Conservation (phyloP, 2,113 vertebrate genomes). For the Cavia aperea region DNA sequence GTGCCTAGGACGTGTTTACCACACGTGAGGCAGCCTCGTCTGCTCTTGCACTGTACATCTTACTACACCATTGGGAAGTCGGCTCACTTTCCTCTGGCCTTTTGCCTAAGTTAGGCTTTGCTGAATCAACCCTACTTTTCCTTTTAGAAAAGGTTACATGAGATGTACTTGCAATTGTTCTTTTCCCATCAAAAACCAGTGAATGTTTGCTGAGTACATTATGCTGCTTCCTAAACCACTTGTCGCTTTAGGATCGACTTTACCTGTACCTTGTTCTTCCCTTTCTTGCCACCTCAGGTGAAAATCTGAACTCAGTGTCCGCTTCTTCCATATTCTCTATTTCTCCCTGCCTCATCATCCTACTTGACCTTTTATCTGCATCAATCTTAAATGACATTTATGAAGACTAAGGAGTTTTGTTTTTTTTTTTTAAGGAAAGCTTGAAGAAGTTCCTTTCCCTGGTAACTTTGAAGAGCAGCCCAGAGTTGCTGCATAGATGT, state of each 20-base stretch:
- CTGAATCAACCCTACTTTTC: slow-evolving; percentile 70
- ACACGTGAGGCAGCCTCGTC: slow-evolving; percentile 58
- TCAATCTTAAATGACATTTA: slow-evolving; percentile 55
- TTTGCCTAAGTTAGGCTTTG: slow-evolving; percentile 73
- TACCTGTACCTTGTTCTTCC: slow-evolving; percentile 13
- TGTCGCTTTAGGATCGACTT: slow-evolving; percentile 60
- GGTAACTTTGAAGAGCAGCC: slow-evolving; percentile 60
- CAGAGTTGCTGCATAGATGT: slow-evolving; percentile 56
- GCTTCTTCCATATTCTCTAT: slow-evolving; percentile 36
- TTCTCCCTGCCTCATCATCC: background rate
- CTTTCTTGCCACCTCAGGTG: slow-evolving; percentile 53
- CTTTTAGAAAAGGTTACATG: slow-evolving; percentile 70
- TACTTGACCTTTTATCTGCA: slow-evolving; percentile 53
- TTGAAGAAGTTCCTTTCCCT: slow-evolving; percentile 62
- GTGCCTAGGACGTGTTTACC: slow-evolving; percentile 42
- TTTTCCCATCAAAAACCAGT: slow-evolving; percentile 68
- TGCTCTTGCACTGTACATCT: slow-evolving; percentile 64
- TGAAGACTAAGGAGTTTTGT: slow-evolving; percentile 46
- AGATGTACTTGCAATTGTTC: slow-evolving; percentile 68
- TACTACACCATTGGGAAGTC: slow-evolving; percentile 70
- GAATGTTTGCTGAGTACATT: slow-evolving; percentile 68
- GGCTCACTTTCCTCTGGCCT: slow-evolving; percentile 69
- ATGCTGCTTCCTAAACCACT: slow-evolving; percentile 69
- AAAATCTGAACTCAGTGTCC: slow-evolving; percentile 54
- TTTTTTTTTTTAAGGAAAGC: slow-evolving; percentile 39